Evolutionary conservation across 2,797 vertebrate genomes (phyloP), one percentile per base, ranked within the genome.

Genomic region (Hoplostethus mediterraneus): DNA sequence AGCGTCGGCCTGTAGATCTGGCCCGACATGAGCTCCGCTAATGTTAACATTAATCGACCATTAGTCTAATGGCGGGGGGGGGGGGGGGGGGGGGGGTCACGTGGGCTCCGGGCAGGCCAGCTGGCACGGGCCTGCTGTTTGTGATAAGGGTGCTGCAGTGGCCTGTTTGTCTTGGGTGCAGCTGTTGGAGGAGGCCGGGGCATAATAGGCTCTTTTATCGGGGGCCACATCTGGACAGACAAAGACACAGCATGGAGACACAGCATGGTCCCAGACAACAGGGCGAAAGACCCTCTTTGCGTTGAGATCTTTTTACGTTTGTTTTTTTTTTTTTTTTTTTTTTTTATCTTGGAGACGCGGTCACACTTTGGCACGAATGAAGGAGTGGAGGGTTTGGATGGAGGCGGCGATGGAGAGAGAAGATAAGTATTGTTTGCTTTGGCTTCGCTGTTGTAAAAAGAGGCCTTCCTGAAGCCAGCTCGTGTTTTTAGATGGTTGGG

Each of bases 1-100:
- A 81, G 68, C 71, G 71, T 77, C 74, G 80, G 59, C 66, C 82
- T 78, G 81, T 53, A 79, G 82, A 89, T 87, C 60, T 74, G 25
- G 30, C 21, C 53, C 3, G 78, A 86, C 85, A 87, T 28, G 56
- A 84, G 84, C 84, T 84, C 76, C 65, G 77, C 80, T 81, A 78
- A 75, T 78, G 84, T 89, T 86, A 77, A 63, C 91, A 87, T 91
- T 86, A 91, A 92, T 90, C 62, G 78, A 74, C 87, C 85, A 87
- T 92, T 90, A 90, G 79, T 58, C 44, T 90, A 87, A 91, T 90
- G 89, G 84, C 30, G 21, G 21, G 21, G 33, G 73, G 77, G 33
- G 73, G 77, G 33, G 73, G 77, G n/a, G n/a, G 21, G 21, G 21
- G 21, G 21, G 21, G 33, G 73, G 77, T 80, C 82, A 71, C 81